Conservation (phyloP, 2,113 vertebrate genomes). For the Dicaeum eximium region DNA sequence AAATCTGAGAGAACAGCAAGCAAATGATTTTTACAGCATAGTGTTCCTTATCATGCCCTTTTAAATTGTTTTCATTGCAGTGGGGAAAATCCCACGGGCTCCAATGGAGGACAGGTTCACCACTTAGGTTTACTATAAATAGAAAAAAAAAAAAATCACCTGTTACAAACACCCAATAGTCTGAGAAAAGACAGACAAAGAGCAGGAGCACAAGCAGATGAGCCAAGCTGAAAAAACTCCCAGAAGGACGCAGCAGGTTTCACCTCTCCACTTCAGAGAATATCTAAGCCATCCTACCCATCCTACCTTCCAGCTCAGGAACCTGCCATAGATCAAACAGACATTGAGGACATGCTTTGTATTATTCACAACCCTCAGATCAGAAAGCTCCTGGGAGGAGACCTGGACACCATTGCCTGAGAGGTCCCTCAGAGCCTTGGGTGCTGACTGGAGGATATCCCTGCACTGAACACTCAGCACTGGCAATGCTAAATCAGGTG, state of each 20-base stretch:
- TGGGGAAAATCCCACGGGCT: background rate
- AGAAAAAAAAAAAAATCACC: background rate
- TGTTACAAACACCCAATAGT: background rate
- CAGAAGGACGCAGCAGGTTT: background rate
- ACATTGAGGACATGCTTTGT: fast-evolving
- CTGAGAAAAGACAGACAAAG: background rate
- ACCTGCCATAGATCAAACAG: background rate
- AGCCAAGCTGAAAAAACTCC: background rate
- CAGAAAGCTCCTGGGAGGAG: background rate
- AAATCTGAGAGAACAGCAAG: background rate
- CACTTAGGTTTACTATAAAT: background rate
- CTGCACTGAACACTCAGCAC: background rate
- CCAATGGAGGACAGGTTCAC: background rate
- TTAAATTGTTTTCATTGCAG: background rate
- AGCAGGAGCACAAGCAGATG: background rate
- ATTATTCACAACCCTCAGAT: background rate
- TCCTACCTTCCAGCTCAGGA: background rate
- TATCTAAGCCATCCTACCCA: background rate
- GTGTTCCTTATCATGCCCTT: background rate
- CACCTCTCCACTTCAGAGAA: background rate
- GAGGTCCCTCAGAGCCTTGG: background rate
- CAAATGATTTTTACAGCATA: background rate
- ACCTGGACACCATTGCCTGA: fast-evolving
- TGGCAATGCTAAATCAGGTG: background rate
- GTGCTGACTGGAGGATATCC: background rate